phyloP scores from a whole-genome alignment of 2,888 invertebrate genomes.

The Caenorhabditis sp. region DNA sequence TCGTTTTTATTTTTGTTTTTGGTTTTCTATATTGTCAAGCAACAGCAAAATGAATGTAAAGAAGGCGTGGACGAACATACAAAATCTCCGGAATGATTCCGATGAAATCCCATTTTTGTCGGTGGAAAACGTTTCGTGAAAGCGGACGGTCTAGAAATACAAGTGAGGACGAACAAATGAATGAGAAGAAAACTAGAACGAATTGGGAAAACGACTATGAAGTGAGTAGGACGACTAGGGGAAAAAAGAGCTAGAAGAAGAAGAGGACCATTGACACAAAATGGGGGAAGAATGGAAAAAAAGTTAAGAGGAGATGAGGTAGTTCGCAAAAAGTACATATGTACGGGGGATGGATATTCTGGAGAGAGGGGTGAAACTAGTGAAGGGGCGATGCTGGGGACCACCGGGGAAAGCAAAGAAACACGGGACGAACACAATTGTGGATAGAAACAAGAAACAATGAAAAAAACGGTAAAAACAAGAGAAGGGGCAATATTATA shows the following conservation, averaged over 20 bases:
- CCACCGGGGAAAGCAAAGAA: neutral
- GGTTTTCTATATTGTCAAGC: no score
- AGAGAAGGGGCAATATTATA: no score
- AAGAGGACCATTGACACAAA: neutral
- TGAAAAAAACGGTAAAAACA: no score
- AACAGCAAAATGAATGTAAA: no score
- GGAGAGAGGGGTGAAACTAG: no score
- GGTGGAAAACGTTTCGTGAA: conserved; percentile 1
- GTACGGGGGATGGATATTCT: no score
- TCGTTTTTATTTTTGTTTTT: neutral
- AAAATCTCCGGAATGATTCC: conserved; percentile 34
- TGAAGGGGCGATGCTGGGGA: no score
- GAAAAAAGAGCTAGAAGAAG: neutral
- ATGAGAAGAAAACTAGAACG: neutral
- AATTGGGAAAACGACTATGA: conserved; percentile 23
- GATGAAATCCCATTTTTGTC: conserved; percentile 11
- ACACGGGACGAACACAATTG: no score
- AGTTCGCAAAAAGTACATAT: conserved; percentile 20
- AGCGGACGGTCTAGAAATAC: conserved; percentile 21
- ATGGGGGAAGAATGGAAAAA: neutral
- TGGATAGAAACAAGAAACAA: no score
- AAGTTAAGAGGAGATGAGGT: conserved; percentile 27
- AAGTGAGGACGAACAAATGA: no score
- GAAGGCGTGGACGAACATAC: conserved; percentile 23
- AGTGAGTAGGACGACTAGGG: conserved; percentile 28